Evolutionary conservation across 1,140 invertebrate species (phyloP), one percentile per base, ranked within the genome.

Genomic region (Neoseiulus cucumeris): DNA sequence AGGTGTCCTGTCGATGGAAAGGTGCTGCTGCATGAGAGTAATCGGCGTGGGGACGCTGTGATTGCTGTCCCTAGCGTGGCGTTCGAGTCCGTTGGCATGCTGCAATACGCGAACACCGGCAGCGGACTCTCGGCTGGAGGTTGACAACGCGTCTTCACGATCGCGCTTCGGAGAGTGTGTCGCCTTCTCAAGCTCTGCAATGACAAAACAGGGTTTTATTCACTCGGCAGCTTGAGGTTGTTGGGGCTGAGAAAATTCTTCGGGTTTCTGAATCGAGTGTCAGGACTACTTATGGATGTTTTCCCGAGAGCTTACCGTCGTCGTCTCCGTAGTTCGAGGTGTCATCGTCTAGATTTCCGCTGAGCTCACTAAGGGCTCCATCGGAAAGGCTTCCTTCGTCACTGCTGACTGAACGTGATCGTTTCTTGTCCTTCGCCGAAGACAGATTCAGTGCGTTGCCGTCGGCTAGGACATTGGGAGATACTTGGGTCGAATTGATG

Each of bases 291-390:
- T n/a, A n/a, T n/a, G n/a, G n/a, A n/a, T n/a, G n/a, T n/a, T n/a
- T n/a, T n/a, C n/a, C n/a, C n/a, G n/a, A n/a, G n/a, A n/a, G 33
- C 51, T 25, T 0, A 59, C 51, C 51, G 33, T 59, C 51, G 22
- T 59, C 51, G 22, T 59, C 51, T 59, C 51, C 51, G 51, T 59
- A 59, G 33, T 59, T 59, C 22, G 51, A 59, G 51, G 51, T 59
- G 51, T 59, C 51, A 25, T 59, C 51, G 22, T 59, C 33, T 17
- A 29, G 2, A 33, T 59, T 59, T 17, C 25, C 51, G 51, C 51
- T 59, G 22, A 59, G 51, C 33, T 59, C 51, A 9, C 51, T 59
- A 25, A 59, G 51, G 25, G 51, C 25, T 25, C 51, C 51, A 59
- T 59, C 51, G 51, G 51, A 59, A 25, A 59, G 51, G 51, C 51